Conservation (phyloP, 2,797 vertebrate genomes). For the Mus minutoides region DNA sequence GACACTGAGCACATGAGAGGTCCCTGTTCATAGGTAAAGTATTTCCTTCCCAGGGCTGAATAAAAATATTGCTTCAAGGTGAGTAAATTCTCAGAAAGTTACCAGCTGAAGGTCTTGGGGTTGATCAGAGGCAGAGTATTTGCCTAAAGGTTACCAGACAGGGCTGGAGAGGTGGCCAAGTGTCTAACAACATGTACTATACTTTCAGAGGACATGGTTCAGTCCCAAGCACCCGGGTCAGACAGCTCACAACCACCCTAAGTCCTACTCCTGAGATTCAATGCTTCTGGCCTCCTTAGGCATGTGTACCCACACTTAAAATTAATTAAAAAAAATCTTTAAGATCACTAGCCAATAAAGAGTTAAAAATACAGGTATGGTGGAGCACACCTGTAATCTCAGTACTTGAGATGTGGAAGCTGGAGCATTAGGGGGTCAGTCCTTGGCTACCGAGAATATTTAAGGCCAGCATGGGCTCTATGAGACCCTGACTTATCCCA, state of each 20-base stretch:
- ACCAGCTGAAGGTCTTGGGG: background rate
- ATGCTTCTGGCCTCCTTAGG: background rate
- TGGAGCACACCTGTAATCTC: background rate
- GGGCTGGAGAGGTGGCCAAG: background rate
- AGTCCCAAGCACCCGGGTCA: background rate
- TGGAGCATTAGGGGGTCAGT: background rate
- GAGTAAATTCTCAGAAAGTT: conserved; percentile 2
- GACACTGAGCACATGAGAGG: background rate
- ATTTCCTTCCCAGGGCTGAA: conserved; percentile 12
- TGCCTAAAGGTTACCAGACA: background rate
- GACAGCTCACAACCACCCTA: background rate
- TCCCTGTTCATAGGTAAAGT: background rate
- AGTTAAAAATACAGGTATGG: background rate
- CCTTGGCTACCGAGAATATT: background rate
- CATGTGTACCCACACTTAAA: background rate
- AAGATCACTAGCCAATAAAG: background rate
- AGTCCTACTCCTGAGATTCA: background rate
- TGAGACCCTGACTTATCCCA: background rate
- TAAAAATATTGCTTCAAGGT: background rate
- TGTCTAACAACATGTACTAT: too few species aligned
- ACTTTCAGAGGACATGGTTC: background rate
- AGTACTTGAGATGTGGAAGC: background rate
- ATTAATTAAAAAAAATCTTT: background rate
- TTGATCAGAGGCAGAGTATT: background rate
- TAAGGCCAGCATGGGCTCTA: background rate